Evolutionary conservation across 2,797 vertebrate species (phyloP).

Genomic region (Cheirogaleus major): DNA sequence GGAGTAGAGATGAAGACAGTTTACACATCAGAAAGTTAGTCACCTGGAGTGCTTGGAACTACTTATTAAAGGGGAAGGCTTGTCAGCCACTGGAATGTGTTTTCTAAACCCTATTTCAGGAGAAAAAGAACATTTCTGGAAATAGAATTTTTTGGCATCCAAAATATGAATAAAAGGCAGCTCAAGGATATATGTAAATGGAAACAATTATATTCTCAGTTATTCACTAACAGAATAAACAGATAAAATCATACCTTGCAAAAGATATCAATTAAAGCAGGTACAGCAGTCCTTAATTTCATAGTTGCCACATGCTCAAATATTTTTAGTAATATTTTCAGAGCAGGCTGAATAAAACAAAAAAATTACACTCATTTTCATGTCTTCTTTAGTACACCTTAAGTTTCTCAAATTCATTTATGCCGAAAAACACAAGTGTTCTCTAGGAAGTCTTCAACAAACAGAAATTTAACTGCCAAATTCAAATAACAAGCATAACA

Average conservation of each 20-base stretch:
- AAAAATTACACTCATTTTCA: slow-evolving; percentile 59
- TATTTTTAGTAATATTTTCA: slow-evolving; percentile 89
- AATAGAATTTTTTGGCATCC: slow-evolving; percentile 19
- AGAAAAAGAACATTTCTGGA: slow-evolving; percentile 45
- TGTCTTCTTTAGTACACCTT: slow-evolving; percentile 32
- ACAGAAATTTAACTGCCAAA: slow-evolving; percentile 23
- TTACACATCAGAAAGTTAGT: slow-evolving; percentile 16
- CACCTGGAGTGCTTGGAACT: background rate
- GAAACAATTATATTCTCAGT: slow-evolving; percentile 36
- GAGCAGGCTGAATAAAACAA: slow-evolving; percentile 87
- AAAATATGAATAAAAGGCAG: slow-evolving; percentile 28
- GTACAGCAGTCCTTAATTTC: slow-evolving; percentile 83
- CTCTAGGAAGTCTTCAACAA: slow-evolving; percentile 39
- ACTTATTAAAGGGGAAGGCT: background rate
- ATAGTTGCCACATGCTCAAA: slow-evolving; percentile 90
- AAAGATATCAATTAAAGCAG: slow-evolving; percentile 88
- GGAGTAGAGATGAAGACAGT: background rate
- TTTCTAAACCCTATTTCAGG: slow-evolving; percentile 27
- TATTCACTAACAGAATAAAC: slow-evolving; percentile 25
- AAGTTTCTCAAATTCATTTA: slow-evolving; percentile 52
- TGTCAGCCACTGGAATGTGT: background rate
- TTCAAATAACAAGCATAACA: background rate
- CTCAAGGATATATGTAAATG: background rate
- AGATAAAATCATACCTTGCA: slow-evolving; percentile 89
- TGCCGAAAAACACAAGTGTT: slow-evolving; percentile 42